These are phyloP conservation scores for Heterotis niloticus DNA, from an alignment of 2,113 vertebrate species.

Conservation along the genomic window DNA sequence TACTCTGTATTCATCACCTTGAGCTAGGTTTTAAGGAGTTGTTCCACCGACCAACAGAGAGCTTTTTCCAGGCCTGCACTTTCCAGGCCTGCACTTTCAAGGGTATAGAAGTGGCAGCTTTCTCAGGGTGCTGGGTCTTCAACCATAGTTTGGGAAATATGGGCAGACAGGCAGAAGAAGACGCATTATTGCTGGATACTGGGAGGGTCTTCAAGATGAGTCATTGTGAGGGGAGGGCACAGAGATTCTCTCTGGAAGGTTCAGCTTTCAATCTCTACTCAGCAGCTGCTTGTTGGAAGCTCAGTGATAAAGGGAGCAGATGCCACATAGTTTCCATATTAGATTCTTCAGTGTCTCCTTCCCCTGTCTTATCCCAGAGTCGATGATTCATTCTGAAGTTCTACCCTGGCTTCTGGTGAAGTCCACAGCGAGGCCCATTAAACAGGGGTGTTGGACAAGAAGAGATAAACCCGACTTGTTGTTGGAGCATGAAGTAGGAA, in stretches of 20 bases:
- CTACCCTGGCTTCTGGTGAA: not conserved
- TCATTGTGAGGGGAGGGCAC: not conserved
- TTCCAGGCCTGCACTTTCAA: not conserved
- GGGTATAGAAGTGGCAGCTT: not conserved
- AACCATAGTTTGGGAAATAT: not conserved
- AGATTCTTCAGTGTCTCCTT: not conserved
- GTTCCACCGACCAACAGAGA: not conserved
- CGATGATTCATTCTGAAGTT: constrained; percentile 10
- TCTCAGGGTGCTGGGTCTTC: not conserved
- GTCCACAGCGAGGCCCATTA: not conserved
- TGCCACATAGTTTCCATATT: constrained; percentile 24
- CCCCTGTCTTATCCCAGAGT: not conserved
- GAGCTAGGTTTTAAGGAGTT: not conserved
- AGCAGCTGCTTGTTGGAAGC: constrained; percentile 4
- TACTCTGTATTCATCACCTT: not conserved
- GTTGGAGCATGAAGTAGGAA: not conserved
- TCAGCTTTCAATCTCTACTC: not conserved
- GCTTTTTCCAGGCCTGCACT: not conserved
- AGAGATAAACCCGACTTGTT: not conserved
- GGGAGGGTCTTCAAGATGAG: not conserved
- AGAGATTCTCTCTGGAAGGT: constrained; percentile 3
- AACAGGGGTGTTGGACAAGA: not conserved
- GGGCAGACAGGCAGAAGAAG: not conserved
- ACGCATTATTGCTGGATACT: not conserved
- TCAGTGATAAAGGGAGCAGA: not conserved